These are phyloP conservation scores for Mythimna albipuncta DNA, from an alignment of 2,888 invertebrate genomes.

Conservation along the genomic window DNA sequence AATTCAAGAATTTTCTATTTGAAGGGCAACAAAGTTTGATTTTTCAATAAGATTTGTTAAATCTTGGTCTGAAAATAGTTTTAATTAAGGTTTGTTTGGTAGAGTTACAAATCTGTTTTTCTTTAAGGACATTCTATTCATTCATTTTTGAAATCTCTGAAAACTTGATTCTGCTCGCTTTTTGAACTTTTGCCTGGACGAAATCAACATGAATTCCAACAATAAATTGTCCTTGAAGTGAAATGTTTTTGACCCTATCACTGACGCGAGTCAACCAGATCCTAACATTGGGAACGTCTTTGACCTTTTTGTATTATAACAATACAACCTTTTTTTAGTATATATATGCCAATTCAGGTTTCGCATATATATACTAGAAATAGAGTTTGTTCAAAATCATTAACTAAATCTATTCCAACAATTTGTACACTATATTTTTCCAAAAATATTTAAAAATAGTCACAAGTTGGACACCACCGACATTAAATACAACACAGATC, in stretches of 20 bases:
- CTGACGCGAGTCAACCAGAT: no score
- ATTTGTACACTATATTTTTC: no score
- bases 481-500: no score
- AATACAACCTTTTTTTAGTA: no score
- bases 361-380: no score
- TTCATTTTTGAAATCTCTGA: background rate
- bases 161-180: background rate
- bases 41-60: constrained; percentile 7
- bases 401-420: no score
- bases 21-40: background rate
- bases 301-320: no score
- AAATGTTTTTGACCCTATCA: background rate
- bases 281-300: no score
- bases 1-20: constrained; percentile 11
- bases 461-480: no score
- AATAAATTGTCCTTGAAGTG: background rate
- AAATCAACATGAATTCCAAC: background rate
- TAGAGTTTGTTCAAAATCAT: no score
- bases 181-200: background rate
- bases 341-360: no score
- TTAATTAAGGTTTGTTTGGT: background rate
- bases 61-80: constrained; percentile 9
- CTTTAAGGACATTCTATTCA: background rate
- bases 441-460: no score
- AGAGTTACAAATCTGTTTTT: background rate